These are phyloP conservation scores for Balaeniceps rex DNA, from an alignment of 2,113 vertebrate genomes.

Conservation along the genomic window DNA sequence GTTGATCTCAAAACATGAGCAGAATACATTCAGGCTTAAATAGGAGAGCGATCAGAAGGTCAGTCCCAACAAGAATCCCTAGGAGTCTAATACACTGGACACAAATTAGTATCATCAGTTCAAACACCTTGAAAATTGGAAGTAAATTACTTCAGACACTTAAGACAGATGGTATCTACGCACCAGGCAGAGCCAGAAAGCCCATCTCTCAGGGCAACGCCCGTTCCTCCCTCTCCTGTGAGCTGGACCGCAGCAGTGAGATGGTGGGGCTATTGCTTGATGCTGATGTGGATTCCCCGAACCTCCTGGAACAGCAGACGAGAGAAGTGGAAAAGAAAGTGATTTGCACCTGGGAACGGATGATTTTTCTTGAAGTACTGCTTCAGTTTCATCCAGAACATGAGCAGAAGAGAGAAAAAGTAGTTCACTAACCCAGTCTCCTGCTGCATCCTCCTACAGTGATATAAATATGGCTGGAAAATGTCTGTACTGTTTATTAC, in stretches of 20 bases:
- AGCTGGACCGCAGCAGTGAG: neutral
- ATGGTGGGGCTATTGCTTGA: neutral
- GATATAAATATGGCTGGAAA: conserved; percentile 47
- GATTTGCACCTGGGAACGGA: neutral
- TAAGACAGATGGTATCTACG: neutral
- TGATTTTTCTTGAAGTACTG: neutral
- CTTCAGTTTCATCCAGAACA: neutral
- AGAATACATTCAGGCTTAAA: conserved; percentile 19
- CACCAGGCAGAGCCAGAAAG: neutral
- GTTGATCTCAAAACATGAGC: neutral
- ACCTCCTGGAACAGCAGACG: neutral
- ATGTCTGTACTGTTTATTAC: conserved; percentile 37
- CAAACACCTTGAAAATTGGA: conserved; percentile 34
- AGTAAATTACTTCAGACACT: conserved; percentile 28
- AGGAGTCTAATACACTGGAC: neutral
- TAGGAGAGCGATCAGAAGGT: neutral
- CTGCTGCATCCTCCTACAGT: neutral
- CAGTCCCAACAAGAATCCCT: neutral
- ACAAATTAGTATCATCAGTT: conserved; percentile 38
- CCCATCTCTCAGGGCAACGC: neutral
- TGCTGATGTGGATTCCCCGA: neutral
- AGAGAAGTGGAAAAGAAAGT: neutral
- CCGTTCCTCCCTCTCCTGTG: neutral
- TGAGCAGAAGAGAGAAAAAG: neutral
- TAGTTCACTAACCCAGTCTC: neutral